Percentiles rank a stretch among this genome's conserved stretches.
phyloP scores from a whole-genome alignment of 2,113 vertebrate genomes.

The Daubentonia madagascariensis region DNA sequence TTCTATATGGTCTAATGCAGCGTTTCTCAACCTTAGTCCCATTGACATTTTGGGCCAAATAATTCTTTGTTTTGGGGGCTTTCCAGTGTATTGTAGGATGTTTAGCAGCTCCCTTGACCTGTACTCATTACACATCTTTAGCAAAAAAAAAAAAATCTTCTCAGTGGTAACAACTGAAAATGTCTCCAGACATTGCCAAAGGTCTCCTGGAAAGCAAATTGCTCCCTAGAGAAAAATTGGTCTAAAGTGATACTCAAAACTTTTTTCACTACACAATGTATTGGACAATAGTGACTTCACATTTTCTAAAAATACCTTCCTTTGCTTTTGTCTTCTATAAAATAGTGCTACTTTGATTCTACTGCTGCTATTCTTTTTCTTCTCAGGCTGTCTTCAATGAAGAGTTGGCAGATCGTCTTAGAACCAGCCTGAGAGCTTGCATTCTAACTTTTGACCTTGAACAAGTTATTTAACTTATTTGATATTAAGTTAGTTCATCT shows the following conservation, averaged over 20 bases:
- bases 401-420: neutral
- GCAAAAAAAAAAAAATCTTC: neutral
- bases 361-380: neutral
- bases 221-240: neutral
- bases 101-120: neutral
- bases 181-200: neutral
- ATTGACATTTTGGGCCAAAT: neutral
- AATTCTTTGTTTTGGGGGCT: neutral
- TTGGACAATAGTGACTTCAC: neutral
- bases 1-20: neutral
- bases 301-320: neutral
- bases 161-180: neutral
- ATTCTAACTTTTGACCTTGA: neutral
- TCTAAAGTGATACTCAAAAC: neutral
- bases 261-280: neutral
- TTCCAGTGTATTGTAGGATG: neutral
- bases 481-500: conserved; percentile 26
- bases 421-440: neutral
- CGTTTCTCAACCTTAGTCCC: neutral
- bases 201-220: neutral
- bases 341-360: neutral
- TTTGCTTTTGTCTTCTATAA: neutral
- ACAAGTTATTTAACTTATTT: neutral
- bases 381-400: neutral
- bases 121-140: neutral